Percentiles rank a stretch among this genome's conserved stretches.
These are phyloP conservation scores for Lates japonicus DNA, from an alignment of 2,797 vertebrate genomes.

Conservation along the genomic window DNA sequence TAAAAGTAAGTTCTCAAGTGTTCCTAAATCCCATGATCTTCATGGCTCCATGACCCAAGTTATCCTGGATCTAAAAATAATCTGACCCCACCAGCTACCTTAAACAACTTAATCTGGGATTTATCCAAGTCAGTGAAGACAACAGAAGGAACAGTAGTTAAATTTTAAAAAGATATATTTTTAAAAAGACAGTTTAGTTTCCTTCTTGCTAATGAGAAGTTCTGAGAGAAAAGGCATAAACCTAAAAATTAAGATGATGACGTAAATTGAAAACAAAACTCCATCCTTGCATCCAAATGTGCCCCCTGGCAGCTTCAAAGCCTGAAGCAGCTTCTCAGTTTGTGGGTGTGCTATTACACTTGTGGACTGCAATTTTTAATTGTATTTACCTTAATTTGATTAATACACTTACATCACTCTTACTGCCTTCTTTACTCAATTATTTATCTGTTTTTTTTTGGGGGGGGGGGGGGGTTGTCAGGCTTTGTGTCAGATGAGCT, in stretches of 20 bases:
- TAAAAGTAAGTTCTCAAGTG: neutral
- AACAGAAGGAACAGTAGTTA: neutral
- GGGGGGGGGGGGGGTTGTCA: too few relatives aligned
- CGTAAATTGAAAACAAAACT: neutral
- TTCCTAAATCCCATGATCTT: neutral
- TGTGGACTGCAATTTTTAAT: neutral
- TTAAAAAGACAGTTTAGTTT: neutral
- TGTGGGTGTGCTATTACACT: neutral
- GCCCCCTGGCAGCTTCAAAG: neutral
- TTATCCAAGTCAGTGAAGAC: neutral
- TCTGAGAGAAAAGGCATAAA: neutral
- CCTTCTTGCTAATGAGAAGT: neutral
- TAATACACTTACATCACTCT: neutral
- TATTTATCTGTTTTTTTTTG: neutral
- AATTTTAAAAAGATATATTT: neutral
- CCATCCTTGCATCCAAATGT: neutral
- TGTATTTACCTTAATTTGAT: neutral
- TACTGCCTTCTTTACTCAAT: neutral
- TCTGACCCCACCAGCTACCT: neutral
- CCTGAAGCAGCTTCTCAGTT: neutral
- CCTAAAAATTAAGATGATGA: neutral
- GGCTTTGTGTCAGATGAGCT: constrained; percentile 77
- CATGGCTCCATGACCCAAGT: neutral
- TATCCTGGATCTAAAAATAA: neutral
- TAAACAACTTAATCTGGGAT: neutral